Conservation (phyloP, 35 echinoderm and acorn worm species). For the Diadema setosum region DNA sequence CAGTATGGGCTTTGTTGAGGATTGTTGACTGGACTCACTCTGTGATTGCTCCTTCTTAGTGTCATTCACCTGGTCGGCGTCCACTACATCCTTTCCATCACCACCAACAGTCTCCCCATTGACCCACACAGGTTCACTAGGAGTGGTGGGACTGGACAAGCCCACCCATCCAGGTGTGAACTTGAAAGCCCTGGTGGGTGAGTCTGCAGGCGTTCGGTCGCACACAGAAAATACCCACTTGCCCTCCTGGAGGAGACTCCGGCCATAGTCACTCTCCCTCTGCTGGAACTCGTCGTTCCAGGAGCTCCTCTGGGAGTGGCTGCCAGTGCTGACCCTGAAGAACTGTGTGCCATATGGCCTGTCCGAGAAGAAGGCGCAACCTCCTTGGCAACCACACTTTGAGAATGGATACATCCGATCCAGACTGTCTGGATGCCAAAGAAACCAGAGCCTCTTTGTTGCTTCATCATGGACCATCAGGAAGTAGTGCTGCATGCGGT, state of each 20-base stretch:
- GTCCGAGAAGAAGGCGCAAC: conserved; percentile 78
- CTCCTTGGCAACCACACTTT: conserved; percentile 90
- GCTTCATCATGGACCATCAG: conserved; percentile 71
- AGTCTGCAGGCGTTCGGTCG: conserved; percentile 75
- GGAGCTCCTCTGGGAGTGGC: conserved; percentile 15
- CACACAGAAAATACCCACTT: conserved; percentile 80
- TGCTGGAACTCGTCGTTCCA: conserved; percentile 39
- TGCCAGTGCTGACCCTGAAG: conserved; percentile 19
- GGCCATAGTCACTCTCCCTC: conserved; percentile 60
- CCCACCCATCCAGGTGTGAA: conserved; percentile 77
- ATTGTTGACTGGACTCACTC: conserved; percentile 22
- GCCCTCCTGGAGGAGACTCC: conserved; percentile 75
- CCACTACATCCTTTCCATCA: background rate
- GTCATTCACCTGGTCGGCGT: background rate
- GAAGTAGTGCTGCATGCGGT: conserved; percentile 65
- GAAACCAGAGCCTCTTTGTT: conserved; percentile 78
- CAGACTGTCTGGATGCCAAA: conserved; percentile 50
- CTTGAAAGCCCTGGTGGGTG: conserved; percentile 75
- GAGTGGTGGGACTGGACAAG: conserved; percentile 21
- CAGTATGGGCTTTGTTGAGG: background rate
- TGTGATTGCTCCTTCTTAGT: background rate
- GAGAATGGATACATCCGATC: background rate
- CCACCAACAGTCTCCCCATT: background rate
- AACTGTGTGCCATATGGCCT: conserved; percentile 27
- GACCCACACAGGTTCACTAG: conserved; percentile 1